Conservation (phyloP, 1,140 invertebrate genomes). For the Temnothorax nylanderi region DNA sequence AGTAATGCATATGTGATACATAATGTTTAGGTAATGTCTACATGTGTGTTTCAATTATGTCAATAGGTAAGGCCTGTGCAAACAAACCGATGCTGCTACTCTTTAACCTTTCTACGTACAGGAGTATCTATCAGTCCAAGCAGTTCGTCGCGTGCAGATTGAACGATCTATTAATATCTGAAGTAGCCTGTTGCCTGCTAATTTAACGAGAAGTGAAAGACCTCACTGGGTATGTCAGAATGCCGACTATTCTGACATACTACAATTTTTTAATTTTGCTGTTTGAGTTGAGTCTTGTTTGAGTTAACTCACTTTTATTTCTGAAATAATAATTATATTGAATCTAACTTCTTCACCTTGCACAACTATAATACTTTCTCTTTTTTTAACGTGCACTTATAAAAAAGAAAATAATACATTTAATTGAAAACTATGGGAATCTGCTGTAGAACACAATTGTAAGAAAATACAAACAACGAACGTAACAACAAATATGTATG, state of each 20-base stretch:
- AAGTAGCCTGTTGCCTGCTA: background rate
- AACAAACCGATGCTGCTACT: background rate
- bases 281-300: background rate
- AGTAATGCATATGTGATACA: background rate
- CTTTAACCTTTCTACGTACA: background rate
- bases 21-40: background rate
- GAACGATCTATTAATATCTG: background rate
- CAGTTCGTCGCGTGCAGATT: constrained; percentile 6
- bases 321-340: background rate
- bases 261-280: background rate
- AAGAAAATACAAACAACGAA: background rate
- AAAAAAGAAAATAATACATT: constrained; percentile 16
- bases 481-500: background rate
- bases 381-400: background rate
- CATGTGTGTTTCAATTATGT: constrained; percentile 7
- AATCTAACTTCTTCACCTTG: background rate
- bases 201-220: background rate
- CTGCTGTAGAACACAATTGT: background rate
- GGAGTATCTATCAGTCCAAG: background rate
- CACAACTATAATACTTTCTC: background rate
- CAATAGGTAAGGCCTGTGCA: background rate
- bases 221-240: background rate
- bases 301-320: background rate
- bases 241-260: background rate
- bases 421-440: background rate